phyloP scores from a whole-genome alignment of 2,888 invertebrate genomes.

The Noctuana brunneofusca region DNA sequence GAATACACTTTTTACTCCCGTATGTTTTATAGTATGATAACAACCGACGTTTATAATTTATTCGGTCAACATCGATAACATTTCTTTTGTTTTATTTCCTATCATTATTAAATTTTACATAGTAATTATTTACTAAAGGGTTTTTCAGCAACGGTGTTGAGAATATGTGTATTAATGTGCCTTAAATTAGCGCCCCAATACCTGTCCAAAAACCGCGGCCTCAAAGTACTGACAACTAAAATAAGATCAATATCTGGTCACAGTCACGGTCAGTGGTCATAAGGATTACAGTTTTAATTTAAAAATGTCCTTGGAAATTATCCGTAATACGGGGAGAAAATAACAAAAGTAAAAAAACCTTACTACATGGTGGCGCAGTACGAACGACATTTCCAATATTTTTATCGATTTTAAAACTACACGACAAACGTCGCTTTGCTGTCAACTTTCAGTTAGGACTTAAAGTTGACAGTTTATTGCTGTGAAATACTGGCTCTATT shows the following conservation, averaged over 20 bases:
- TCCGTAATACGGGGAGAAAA: too few relatives aligned
- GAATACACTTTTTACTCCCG: neutral
- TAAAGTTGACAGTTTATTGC: slow-evolving; percentile 3
- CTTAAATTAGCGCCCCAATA: too few relatives aligned
- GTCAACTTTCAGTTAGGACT: neutral
- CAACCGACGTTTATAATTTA: neutral
- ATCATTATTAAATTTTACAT: neutral
- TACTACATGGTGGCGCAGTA: neutral
- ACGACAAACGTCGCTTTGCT: neutral
- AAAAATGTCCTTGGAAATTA: too few relatives aligned
- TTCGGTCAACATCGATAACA: neutral
- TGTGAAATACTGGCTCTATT: neutral
- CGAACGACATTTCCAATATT: neutral
- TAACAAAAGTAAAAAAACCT: neutral
- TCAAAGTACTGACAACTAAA: too few relatives aligned
- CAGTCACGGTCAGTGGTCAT: too few relatives aligned
- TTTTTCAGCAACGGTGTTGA: neutral
- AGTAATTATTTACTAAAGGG: too few relatives aligned
- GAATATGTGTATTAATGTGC: too few relatives aligned
- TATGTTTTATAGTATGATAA: neutral
- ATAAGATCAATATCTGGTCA: too few relatives aligned
- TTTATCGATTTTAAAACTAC: slow-evolving; percentile 4
- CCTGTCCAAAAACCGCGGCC: too few relatives aligned
- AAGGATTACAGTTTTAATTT: too few relatives aligned
- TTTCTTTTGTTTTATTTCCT: slow-evolving; percentile 2